Evolutionary conservation across 2,888 invertebrate genomes (phyloP).

Genomic region (Synergus itoensis): DNA sequence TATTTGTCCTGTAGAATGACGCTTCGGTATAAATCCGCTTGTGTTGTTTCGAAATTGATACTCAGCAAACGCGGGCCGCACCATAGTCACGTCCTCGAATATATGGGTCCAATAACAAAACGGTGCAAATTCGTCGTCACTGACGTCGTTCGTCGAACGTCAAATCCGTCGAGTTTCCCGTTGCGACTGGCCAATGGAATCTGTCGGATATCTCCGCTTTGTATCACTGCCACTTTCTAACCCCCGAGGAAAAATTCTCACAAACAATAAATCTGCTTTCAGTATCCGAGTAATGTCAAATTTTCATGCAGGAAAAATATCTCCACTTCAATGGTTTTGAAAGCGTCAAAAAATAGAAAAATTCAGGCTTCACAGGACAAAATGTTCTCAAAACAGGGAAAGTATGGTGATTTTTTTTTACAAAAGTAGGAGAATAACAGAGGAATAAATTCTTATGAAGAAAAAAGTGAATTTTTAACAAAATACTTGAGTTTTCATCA

Average conservation of each 20-base stretch:
- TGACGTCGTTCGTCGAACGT: constrained; percentile 50
- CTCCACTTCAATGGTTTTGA: background rate
- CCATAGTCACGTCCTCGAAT: constrained; percentile 57
- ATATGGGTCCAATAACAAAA: constrained; percentile 62
- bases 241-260: constrained; percentile 26
- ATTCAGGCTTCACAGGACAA: too few relatives aligned
- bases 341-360: background rate
- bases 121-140: constrained; percentile 53
- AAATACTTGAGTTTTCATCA: too few relatives aligned
- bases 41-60: constrained; percentile 70
- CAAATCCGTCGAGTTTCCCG: constrained; percentile 17
- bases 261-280: constrained; percentile 21
- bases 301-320: constrained; percentile 7
- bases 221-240: constrained; percentile 31
- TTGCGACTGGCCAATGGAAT: constrained; percentile 11
- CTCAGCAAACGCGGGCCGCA: constrained; percentile 65
- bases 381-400: too few relatives aligned
- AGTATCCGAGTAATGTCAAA: background rate
- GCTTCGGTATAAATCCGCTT: constrained; percentile 69
- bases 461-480: too few relatives aligned
- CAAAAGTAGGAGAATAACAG: too few relatives aligned
- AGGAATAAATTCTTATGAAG: too few relatives aligned
- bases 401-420: too few relatives aligned
- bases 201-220: constrained; percentile 31
- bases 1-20: constrained; percentile 57